A percentile compares a stretch with the other conserved stretches of the same genome.
phyloP scores from a whole-genome alignment of 1,140 invertebrate species.

The Semibalanus balanoides region DNA sequence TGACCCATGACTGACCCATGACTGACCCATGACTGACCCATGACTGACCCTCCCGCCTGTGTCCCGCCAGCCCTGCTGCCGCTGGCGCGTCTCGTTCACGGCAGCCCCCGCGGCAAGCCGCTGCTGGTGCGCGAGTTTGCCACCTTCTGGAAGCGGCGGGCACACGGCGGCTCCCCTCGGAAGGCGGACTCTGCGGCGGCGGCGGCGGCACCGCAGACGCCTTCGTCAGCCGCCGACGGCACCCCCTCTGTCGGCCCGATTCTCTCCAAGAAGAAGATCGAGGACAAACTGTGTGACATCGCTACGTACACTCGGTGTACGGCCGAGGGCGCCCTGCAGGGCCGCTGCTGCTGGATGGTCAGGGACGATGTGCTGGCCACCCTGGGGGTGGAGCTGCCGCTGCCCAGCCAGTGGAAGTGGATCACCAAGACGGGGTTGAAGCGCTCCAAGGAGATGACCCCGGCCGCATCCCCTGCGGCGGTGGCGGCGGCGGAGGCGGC shows the following conservation, averaged over 20 bases:
- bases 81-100: conserved; percentile 50
- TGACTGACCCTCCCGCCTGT: not conserved
- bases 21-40: not conserved
- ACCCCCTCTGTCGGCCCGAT: too few species aligned
- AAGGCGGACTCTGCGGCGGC: not conserved
- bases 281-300: conserved; percentile 42
- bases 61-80: conserved; percentile 36
- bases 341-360: conserved; percentile 52
- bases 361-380: conserved; percentile 33
- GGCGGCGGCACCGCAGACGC: not conserved
- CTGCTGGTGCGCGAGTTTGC: conserved; percentile 50
- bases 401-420: conserved; percentile 2
- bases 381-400: not conserved
- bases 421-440: not conserved
- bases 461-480: too few species aligned
- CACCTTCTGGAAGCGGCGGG: conserved; percentile 34
- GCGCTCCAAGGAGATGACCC: too few species aligned
- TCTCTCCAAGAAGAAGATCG: conserved; percentile 34
- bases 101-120: conserved; percentile 41
- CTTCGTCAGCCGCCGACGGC: not conserved
- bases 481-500: too few species aligned
- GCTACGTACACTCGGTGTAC: conserved; percentile 35
- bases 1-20: not conserved
- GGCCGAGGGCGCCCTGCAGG: conserved; percentile 34
- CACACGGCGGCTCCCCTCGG: not conserved